Conservation (phyloP, 1,140 invertebrate species). For the Oscheius sp. region DNA sequence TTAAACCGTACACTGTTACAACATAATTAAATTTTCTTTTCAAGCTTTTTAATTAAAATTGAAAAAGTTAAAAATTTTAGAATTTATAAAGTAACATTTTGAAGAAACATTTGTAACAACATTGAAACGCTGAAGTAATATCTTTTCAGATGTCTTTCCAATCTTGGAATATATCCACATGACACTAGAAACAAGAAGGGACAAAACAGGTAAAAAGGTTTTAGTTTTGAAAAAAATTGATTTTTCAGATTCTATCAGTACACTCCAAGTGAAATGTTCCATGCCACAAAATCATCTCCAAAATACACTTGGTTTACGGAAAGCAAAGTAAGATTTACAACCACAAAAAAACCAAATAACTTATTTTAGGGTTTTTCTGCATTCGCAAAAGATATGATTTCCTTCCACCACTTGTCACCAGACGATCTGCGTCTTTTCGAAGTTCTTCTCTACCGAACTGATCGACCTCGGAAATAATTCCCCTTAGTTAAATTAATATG, state of each 20-base stretch:
- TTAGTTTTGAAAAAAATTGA: not conserved
- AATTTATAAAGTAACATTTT: too few relatives aligned
- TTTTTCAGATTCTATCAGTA: not conserved
- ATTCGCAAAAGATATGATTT: constrained; percentile 36
- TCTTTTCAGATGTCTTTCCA: not conserved
- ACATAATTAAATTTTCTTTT: too few relatives aligned
- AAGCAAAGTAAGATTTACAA: not conserved
- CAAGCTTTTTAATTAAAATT: too few relatives aligned
- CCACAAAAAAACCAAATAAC: not conserved
- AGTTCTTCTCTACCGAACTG: constrained; percentile 32
- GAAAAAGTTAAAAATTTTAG: too few relatives aligned
- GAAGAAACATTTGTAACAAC: too few relatives aligned
- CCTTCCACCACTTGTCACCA: constrained; percentile 37
- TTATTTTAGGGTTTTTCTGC: constrained; percentile 37
- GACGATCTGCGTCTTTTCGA: constrained; percentile 34
- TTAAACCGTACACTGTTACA: too few relatives aligned
- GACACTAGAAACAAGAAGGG: not conserved
- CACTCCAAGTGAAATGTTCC: not conserved
- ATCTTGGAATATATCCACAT: not conserved
- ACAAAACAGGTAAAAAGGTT: not conserved
- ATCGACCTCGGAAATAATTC: not conserved
- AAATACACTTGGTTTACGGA: not conserved
- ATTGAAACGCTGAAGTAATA: too few relatives aligned
- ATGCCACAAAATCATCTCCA: not conserved
- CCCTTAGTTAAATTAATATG: too few relatives aligned